phyloP scores from a whole-genome alignment of 2,888 invertebrate species.

The Philonicus albiceps region DNA sequence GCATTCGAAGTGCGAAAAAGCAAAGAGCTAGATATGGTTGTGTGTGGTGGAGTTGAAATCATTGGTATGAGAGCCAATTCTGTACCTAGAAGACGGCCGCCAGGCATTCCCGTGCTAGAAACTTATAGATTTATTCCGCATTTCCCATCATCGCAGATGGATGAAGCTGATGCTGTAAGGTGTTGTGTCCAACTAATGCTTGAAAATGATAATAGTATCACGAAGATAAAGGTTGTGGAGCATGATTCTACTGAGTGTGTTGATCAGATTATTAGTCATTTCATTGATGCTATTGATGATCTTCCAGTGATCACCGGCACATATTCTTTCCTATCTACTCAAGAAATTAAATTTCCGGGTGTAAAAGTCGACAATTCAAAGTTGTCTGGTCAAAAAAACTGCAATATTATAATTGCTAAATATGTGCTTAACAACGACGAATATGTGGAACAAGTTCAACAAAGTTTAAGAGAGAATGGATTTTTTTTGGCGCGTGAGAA shows the following conservation, averaged over 20 bases:
- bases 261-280: constrained; percentile 65
- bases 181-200: constrained; percentile 73
- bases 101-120: constrained; percentile 80
- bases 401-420: constrained; percentile 56
- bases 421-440: constrained; percentile 52
- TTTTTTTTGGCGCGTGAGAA: constrained; percentile 71
- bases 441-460: constrained; percentile 63
- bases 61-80: constrained; percentile 79
- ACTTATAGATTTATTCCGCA: constrained; percentile 77
- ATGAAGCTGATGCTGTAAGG: constrained; percentile 66
- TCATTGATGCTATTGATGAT: constrained; percentile 71
- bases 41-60: constrained; percentile 80
- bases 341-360: constrained; percentile 61
- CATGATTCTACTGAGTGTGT: constrained; percentile 64
- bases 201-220: constrained; percentile 73
- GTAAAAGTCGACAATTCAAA: constrained; percentile 72
- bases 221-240: constrained; percentile 71
- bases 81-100: constrained; percentile 73
- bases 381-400: constrained; percentile 60
- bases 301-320: constrained; percentile 76
- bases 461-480: constrained; percentile 68
- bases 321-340: constrained; percentile 65
- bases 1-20: constrained; percentile 58
- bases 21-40: constrained; percentile 57
- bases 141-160: constrained; percentile 55